Base-by-base conservation (phyloP, 2,888 invertebrate species). In the Camponotus fellah region DNA sequence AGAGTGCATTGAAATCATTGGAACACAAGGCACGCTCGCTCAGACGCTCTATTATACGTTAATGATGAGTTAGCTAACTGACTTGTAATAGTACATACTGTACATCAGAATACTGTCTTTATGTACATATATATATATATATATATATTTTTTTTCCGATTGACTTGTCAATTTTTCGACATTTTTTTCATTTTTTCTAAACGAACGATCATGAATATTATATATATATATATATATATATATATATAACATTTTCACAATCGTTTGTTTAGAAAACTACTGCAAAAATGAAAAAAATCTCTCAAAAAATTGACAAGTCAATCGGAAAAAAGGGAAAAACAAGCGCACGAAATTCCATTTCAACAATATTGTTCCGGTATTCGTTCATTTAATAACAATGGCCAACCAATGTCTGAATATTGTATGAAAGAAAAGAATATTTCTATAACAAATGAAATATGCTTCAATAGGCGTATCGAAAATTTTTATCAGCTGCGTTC, bases 21-120 rank as follows among this genome's bases (percentile, higher is more conserved):
- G 64, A 43, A 90, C 72, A 43, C 89, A 71, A 71, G 68, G 81
- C 91, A 88, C 90, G 91, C 89, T 86, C 86, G 68, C 49, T 72
- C 71, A 60, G 60, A 64, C 72, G 83, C 82, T 40, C 75, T 72
- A 65, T 82, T 80, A 82, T 87, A 81, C 87, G 86, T 85, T 90
- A 90, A 87, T 79, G 87, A 89, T 56, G 66, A 76, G 46, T 77
- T 40, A 56, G 49, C 75, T 56, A 68, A 74, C 53, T 49, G 66
- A 60, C 43, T 46, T 65, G 82, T 86, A 34, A 46, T 60, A 62
- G 53, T 62, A 10, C 34, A 56, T 3, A 43, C 34, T 46, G 26
- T 66, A 53, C 66, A 53, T 66, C 34, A 58, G 34, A 40, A 68
- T 49, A 26, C 26, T 26, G 37, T 69, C n/a, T 17, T 12, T 12